Percentiles rank a stretch among this genome's conserved stretches.
phyloP scores from a whole-genome alignment of 1,140 invertebrate genomes.

The Lepidostoma basale region DNA sequence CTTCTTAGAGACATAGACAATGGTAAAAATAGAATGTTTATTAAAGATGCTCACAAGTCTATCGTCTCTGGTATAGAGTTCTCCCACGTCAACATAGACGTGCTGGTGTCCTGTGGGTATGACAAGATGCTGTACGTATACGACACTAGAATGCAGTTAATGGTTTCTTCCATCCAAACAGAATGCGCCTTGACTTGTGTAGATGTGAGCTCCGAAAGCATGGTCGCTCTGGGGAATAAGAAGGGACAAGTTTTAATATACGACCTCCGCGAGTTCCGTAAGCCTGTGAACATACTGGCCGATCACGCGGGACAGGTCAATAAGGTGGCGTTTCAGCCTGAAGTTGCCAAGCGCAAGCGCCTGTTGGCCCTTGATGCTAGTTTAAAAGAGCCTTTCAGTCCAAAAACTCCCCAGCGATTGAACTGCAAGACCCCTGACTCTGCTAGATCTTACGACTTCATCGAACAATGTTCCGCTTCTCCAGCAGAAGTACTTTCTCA shows the following conservation, averaged over 20 bases:
- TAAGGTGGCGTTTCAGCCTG: constrained; percentile 54
- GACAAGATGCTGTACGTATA: constrained; percentile 58
- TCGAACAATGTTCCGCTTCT: constrained; percentile 34
- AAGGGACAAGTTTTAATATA: constrained; percentile 55
- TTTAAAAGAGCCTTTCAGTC: constrained; percentile 49
- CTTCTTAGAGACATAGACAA: constrained; percentile 56
- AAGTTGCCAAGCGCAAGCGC: constrained; percentile 48
- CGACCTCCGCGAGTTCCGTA: constrained; percentile 55
- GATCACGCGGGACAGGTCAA: constrained; percentile 54
- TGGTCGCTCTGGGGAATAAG: constrained; percentile 56
- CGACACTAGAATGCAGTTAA: constrained; percentile 55
- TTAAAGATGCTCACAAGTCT: constrained; percentile 58
- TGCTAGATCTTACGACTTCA: constrained; percentile 29
- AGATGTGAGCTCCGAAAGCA: constrained; percentile 53
- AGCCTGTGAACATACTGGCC: constrained; percentile 52
- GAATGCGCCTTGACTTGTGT: constrained; percentile 54
- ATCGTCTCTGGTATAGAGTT: constrained; percentile 57
- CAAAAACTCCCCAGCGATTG: not conserved
- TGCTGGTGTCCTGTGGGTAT: constrained; percentile 56
- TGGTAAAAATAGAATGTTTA: constrained; percentile 57
- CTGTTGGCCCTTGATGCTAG: constrained; percentile 52
- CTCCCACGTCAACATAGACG: constrained; percentile 58
- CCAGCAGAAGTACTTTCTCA: not conserved
- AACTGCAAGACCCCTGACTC: constrained; percentile 26
- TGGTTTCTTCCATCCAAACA: constrained; percentile 55